These are phyloP conservation scores for Nyctereutes procyonoides DNA, from an alignment of 2,113 vertebrate genomes.

Conservation along the genomic window DNA sequence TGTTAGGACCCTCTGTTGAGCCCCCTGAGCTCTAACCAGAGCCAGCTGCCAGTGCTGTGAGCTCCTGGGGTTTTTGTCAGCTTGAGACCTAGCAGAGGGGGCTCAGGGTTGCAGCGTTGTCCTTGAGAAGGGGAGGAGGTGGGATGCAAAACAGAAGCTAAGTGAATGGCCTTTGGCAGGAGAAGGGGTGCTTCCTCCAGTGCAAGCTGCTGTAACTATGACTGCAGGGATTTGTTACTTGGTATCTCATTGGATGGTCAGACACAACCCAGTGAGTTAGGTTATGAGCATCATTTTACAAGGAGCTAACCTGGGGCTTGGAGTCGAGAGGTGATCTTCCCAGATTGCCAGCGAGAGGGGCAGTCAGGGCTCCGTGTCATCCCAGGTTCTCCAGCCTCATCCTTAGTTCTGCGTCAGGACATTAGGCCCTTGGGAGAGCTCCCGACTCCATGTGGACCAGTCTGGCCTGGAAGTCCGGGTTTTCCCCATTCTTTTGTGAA, in stretches of 20 bases:
- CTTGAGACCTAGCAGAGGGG: background rate
- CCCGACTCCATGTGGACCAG: fast-evolving
- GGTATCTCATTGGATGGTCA: background rate
- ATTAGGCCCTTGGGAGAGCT: fast-evolving
- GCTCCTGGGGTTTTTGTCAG: background rate
- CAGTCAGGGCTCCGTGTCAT: background rate
- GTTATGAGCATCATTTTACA: background rate
- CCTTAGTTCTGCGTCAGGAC: background rate
- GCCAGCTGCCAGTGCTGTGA: fast-evolving
- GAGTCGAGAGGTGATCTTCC: background rate
- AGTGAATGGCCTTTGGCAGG: background rate
- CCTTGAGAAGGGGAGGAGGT: background rate
- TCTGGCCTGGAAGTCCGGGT: background rate
- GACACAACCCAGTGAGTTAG: background rate
- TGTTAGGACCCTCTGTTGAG: background rate
- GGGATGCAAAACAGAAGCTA: background rate
- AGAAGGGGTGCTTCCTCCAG: background rate
- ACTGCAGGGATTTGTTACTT: background rate
- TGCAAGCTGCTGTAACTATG: too few relatives aligned
- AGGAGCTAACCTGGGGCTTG: background rate
- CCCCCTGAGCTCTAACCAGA: background rate
- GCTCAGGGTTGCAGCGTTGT: background rate
- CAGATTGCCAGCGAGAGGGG: background rate
- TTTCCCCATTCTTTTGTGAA: background rate
- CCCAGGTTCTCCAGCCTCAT: background rate